phyloP scores from a whole-genome alignment of 2,888 invertebrate species.

The Sarcophaga rosellei region DNA sequence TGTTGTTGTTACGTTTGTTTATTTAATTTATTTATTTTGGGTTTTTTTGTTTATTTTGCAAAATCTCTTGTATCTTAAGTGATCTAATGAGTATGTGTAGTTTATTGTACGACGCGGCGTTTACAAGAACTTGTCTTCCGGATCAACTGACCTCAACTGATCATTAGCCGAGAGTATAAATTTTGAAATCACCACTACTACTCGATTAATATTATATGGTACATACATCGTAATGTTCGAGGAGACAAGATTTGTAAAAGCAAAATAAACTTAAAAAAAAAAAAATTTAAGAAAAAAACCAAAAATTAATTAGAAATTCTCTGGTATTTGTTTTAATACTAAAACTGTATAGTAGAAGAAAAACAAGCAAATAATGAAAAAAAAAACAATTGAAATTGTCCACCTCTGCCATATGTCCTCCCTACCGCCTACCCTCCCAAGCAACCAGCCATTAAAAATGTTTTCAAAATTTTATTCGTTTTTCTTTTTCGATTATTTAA shows the following conservation, averaged over 20 bases:
- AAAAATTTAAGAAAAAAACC: neutral
- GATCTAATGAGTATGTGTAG: slow-evolving; percentile 19
- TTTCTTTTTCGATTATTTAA: slow-evolving; percentile 14
- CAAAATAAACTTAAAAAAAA: slow-evolving; percentile 14
- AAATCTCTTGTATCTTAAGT: slow-evolving; percentile 53
- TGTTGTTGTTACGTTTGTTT: neutral
- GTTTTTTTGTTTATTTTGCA: slow-evolving; percentile 49
- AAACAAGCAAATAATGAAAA: neutral
- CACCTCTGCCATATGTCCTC: slow-evolving; percentile 49
- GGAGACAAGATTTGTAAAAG: slow-evolving; percentile 3
- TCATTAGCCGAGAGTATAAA: slow-evolving; percentile 64
- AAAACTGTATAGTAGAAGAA: slow-evolving; percentile 21
- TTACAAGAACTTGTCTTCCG: slow-evolving; percentile 73
- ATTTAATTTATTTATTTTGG: neutral
- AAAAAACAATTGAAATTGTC: slow-evolving; percentile 63
- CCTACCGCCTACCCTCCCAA: neutral
- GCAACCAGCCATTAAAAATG: neutral
- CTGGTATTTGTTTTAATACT: slow-evolving; percentile 32
- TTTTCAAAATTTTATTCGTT: neutral
- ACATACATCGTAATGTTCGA: slow-evolving; percentile 20
- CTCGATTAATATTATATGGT: neutral
- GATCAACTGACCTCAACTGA: slow-evolving; percentile 75
- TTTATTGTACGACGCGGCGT: slow-evolving; percentile 46
- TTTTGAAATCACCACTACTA: slow-evolving; percentile 49
- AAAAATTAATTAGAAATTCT: neutral